These are phyloP conservation scores for Acrocephalus scirpaceus DNA, from an alignment of 2,797 vertebrate species.

Conservation along the genomic window DNA sequence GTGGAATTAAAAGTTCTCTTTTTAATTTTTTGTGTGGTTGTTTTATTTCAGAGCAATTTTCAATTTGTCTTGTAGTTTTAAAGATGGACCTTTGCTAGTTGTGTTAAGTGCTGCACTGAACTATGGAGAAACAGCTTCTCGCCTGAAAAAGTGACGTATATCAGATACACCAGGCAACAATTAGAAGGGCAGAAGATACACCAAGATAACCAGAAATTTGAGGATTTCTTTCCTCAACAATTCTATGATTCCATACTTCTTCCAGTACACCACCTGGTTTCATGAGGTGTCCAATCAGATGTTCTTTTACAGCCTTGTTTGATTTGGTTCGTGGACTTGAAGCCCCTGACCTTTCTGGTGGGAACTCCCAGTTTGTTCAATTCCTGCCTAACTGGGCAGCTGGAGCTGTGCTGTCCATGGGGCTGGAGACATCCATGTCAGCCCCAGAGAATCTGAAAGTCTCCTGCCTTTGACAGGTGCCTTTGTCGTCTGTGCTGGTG, in stretches of 20 bases:
- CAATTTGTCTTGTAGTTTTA: background rate
- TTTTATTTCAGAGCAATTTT: background rate
- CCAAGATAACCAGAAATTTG: background rate
- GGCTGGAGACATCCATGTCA: accelerated
- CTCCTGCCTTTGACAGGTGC: background rate
- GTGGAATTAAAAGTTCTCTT: background rate
- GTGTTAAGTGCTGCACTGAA: background rate
- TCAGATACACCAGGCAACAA: background rate
- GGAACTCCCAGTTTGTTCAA: background rate
- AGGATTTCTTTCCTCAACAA: background rate
- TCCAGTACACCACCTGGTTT: background rate
- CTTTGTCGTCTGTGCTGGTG: background rate
- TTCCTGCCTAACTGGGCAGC: background rate
- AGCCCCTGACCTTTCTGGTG: background rate
- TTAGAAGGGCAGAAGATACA: background rate
- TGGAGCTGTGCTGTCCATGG: accelerated
- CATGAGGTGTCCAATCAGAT: background rate
- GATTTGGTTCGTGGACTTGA: background rate
- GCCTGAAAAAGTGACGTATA: accelerated
- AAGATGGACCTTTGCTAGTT: background rate
- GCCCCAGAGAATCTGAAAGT: no score
- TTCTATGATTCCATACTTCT: background rate
- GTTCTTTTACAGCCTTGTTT: background rate
- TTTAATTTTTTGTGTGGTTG: background rate
- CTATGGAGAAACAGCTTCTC: background rate